A percentile compares a stretch with the other conserved stretches of the same genome.
These are phyloP conservation scores for Falco novaeseelandiae DNA, from an alignment of 2,797 vertebrate species.

Conservation along the genomic window DNA sequence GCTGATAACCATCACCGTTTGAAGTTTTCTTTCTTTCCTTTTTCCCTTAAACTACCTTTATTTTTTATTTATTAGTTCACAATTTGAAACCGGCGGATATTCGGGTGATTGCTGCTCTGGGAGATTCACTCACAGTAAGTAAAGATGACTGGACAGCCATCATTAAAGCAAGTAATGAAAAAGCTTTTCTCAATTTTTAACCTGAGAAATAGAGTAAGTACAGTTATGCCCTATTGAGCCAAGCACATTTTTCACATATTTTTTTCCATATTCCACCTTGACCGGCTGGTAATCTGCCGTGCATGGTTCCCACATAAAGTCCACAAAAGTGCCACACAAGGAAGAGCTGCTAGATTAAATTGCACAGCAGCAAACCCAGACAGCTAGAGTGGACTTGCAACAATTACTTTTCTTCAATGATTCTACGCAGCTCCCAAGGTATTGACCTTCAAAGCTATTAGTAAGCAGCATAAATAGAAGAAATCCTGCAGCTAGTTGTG, in stretches of 20 bases:
- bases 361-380: neutral
- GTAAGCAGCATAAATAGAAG: neutral
- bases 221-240: neutral
- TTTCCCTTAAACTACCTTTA: neutral
- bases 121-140: constrained; percentile 94
- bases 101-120: constrained; percentile 88
- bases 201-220: neutral
- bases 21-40: neutral
- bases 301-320: neutral
- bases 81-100: constrained; percentile 90
- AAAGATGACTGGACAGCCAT: neutral
- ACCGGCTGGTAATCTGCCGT: neutral
- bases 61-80: constrained; percentile 83
- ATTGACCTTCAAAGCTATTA: neutral
- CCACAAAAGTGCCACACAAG: neutral
- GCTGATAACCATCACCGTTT: neutral
- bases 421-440: neutral
- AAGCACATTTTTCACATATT: neutral
- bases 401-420: neutral
- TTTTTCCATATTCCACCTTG: neutral
- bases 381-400: neutral
- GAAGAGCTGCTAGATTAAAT: neutral
- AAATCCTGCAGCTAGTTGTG: neutral
- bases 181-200: neutral
- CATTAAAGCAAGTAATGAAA: neutral